Percentiles rank a stretch among this genome's conserved stretches.
phyloP scores from a whole-genome alignment of 2,113 vertebrate species.

The Urocynchramus pylzowi region DNA sequence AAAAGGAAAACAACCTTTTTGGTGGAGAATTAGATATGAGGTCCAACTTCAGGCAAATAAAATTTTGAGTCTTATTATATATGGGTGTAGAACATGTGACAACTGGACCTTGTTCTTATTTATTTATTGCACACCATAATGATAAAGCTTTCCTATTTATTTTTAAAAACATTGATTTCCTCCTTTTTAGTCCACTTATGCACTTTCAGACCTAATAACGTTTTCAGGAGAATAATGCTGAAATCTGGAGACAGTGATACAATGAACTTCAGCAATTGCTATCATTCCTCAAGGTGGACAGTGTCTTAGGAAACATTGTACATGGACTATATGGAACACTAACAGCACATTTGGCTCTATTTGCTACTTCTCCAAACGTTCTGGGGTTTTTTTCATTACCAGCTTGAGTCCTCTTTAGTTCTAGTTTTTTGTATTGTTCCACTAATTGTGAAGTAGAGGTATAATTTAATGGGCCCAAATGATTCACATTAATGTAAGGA shows the following conservation, averaged over 20 bases:
- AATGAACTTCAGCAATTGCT: neutral
- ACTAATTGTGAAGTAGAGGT: slow-evolving; percentile 52
- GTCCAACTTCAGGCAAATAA: neutral
- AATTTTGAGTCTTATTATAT: neutral
- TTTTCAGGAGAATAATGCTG: neutral
- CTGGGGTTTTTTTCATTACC: neutral
- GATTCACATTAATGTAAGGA: neutral
- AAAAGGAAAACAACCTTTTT: neutral
- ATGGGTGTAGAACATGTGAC: fast-evolving
- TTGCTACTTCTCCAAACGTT: neutral
- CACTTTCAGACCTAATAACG: neutral
- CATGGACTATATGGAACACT: neutral
- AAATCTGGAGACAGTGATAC: neutral
- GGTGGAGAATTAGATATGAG: neutral
- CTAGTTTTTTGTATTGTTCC: neutral
- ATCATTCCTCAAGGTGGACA: neutral
- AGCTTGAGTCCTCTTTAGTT: slow-evolving; percentile 44
- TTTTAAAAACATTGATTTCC: neutral
- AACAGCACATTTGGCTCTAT: neutral
- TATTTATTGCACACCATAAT: neutral
- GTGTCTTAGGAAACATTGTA: neutral
- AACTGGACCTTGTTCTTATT: neutral
- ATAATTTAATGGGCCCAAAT: slow-evolving; percentile 2
- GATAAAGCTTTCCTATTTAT: neutral
- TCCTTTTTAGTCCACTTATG: neutral